Conservation (phyloP, 2,888 invertebrate species). For the Lasius fuliginosus region DNA sequence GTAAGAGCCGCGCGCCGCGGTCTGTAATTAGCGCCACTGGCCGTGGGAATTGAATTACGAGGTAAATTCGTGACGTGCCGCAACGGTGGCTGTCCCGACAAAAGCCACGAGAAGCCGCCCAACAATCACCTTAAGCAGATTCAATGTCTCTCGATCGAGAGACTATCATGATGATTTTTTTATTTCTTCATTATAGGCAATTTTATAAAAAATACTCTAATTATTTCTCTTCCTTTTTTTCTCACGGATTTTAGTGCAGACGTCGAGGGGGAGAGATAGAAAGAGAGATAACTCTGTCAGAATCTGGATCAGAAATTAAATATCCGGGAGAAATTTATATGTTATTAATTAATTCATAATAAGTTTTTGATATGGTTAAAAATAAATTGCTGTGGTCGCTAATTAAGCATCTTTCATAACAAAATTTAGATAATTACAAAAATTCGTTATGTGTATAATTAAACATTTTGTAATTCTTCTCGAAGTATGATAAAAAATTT, state of each 20-base stretch:
- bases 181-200: neutral
- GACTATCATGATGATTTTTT: slow-evolving; percentile 16
- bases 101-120: slow-evolving; percentile 63
- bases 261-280: neutral
- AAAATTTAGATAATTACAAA: neutral
- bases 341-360: neutral
- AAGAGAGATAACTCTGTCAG: neutral
- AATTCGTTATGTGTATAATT: neutral
- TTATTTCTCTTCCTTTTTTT: neutral
- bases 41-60: slow-evolving; percentile 85
- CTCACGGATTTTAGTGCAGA: neutral
- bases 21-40: slow-evolving; percentile 83
- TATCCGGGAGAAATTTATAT: neutral
- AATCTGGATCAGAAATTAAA: neutral
- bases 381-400: neutral
- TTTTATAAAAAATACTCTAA: neutral
- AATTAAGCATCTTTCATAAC: neutral
- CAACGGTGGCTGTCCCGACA: slow-evolving; percentile 62
- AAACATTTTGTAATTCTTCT: neutral
- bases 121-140: neutral
- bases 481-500: neutral
- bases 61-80: slow-evolving; percentile 79
- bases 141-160: slow-evolving; percentile 16
- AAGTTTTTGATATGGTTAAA: neutral
- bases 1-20: slow-evolving; percentile 58